Base-by-base conservation (phyloP, 1,140 invertebrate species). In the Drosophila nasuta region DNA sequence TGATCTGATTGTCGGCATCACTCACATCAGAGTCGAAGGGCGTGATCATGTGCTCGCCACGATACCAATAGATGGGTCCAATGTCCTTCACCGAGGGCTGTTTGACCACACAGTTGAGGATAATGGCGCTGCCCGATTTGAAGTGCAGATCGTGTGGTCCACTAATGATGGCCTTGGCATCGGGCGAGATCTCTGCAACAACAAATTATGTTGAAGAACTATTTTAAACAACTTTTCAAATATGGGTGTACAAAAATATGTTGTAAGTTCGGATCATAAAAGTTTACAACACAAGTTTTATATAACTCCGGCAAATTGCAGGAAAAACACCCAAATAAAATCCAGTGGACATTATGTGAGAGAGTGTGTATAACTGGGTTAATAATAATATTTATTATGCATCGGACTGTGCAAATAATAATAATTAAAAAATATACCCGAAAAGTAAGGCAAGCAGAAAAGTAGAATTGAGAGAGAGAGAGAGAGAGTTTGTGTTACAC, bases 1-100 rank as follows among this genome's bases (percentile, higher is more conserved):
- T 10, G 1, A 46, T 4, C 8, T 13, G 48, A 2, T 28, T 48
- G 89, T 66, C 59, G 79, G 89, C 69, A 69, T 93, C 92, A 49
- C 73, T 30, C 1, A 54, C 85, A 62, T 94, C 86, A 2, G 74
- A 73, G 41, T 91, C 83, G 20, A 92, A 89, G 20, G 91, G 91
- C 0, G 91, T 91, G 46, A 92, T 88, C 79, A 92, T 81, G 28
- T 91, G 81, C 28, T 91, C 87, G 13, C 95, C 96, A 80, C 95
- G 95, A 93, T 96, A 97, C 97, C 97, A 97, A 93, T 96, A 96
- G 77, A 97, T 95, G 49, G 96, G 96, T 13, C 96, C 96, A 63
- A 97, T 94, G 86, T 96, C 96, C 92, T 97, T 96, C 33, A 96
- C 96, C 70, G 96, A 96, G 5, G 91, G 91, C 92, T 97, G 96